These are phyloP conservation scores for Thaumatotibia leucotreta DNA, from an alignment of 1,140 invertebrate species.

Conservation along the genomic window DNA sequence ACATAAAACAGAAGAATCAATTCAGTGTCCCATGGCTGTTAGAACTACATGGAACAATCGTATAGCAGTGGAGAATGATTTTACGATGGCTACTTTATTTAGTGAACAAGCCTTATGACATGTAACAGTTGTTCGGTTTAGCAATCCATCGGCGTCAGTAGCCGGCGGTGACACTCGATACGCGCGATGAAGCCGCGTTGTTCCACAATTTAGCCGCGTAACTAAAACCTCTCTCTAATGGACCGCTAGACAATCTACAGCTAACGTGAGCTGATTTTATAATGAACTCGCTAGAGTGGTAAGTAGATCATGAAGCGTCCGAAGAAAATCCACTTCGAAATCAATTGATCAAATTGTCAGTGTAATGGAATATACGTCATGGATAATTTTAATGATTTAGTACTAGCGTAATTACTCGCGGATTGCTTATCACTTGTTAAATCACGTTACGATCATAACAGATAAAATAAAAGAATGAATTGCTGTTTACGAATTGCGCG, in stretches of 20 bases:
- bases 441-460: not conserved
- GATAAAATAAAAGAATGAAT: not conserved
- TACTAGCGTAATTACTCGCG: no score
- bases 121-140: slow-evolving; percentile 14
- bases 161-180: slow-evolving; percentile 41
- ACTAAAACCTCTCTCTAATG: slow-evolving; percentile 51
- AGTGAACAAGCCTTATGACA: no score
- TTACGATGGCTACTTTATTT: no score
- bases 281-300: not conserved
- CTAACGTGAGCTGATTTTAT: slow-evolving; percentile 16
- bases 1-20: no score
- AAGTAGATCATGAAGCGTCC: not conserved
- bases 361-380: not conserved
- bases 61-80: no score
- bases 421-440: not conserved
- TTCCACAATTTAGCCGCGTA: slow-evolving; percentile 70
- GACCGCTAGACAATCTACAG: slow-evolving; percentile 34
- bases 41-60: no score
- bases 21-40: no score
- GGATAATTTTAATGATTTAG: no score
- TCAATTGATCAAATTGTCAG: not conserved
- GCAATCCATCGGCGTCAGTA: slow-evolving; percentile 38
- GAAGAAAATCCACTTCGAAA: not conserved
- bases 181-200: slow-evolving; percentile 53
- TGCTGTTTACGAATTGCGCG: no score